Percentiles rank a stretch among this genome's conserved stretches.
phyloP scores from a whole-genome alignment of 2,888 invertebrate genomes.

The Hirtodrosophila alboralis region DNA sequence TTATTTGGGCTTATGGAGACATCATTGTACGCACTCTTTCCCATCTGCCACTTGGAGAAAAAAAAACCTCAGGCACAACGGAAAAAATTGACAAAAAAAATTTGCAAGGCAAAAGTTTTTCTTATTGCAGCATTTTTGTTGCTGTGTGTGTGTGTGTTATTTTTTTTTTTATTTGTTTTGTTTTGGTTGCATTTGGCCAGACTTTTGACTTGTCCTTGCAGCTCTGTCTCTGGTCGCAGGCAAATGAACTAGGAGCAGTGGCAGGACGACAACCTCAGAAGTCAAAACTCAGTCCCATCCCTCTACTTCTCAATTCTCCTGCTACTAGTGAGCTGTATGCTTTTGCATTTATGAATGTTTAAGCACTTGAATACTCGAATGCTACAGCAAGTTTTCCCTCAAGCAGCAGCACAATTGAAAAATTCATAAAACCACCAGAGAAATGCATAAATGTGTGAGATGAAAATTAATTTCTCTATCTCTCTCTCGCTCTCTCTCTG shows the following conservation, averaged over 20 bases:
- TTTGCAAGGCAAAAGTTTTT: constrained; percentile 52
- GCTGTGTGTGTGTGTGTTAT: constrained; percentile 3
- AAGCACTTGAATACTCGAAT: constrained; percentile 66
- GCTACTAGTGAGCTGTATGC: constrained; percentile 62
- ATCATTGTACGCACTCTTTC: constrained; percentile 22
- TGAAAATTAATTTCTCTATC: constrained; percentile 21
- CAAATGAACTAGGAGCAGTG: constrained; percentile 71
- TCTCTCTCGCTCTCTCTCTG: too few species aligned
- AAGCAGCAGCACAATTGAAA: constrained; percentile 67
- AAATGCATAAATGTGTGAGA: constrained; percentile 46
- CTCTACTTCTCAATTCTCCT: neutral
- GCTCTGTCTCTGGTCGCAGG: constrained; percentile 32
- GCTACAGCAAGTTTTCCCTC: constrained; percentile 41
- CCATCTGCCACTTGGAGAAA: constrained; percentile 1
- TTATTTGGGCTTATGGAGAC: constrained; percentile 57
- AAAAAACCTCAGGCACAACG: constrained; percentile 33
- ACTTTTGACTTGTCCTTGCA: constrained; percentile 63
- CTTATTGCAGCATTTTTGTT: constrained; percentile 30
- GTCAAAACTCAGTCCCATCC: constrained; percentile 24
- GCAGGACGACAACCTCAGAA: constrained; percentile 65
- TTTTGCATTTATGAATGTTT: constrained; percentile 77
- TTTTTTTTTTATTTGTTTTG: constrained; percentile 45
- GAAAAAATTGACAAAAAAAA: constrained; percentile 36
- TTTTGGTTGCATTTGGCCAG: constrained; percentile 65
- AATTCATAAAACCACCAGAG: constrained; percentile 67